A percentile compares a stretch with the other conserved stretches of the same genome.
Evolutionary conservation across 2,797 vertebrate species (phyloP).

Genomic region (Pangasius krempfi): DNA sequence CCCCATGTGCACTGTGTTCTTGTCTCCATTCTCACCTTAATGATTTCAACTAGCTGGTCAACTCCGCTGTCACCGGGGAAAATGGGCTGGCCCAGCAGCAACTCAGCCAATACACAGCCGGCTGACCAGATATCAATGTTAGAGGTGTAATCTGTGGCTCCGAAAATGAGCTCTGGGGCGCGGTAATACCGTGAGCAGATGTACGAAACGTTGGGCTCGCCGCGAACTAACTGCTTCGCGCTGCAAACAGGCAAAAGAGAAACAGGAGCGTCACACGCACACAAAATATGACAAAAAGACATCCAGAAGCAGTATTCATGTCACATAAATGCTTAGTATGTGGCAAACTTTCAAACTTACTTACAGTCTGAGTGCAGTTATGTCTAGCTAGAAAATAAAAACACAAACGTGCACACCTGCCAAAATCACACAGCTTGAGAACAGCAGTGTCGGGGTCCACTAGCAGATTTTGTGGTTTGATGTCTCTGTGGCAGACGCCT

Average conservation of each 20-base stretch:
- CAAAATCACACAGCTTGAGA: conserved; percentile 93
- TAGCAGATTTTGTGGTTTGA: conserved; percentile 94
- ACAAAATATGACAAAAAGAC: no score
- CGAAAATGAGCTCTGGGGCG: conserved; percentile 94
- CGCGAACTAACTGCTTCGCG: conserved; percentile 90
- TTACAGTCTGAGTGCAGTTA: neutral
- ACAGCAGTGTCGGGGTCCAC: conserved; percentile 93
- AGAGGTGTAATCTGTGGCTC: conserved; percentile 93
- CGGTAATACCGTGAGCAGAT: conserved; percentile 97
- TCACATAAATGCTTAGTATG: neutral
- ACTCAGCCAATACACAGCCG: conserved; percentile 90
- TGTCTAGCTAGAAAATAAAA: conserved; percentile 2
- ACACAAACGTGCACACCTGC: conserved; percentile 76
- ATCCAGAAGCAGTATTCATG: no score
- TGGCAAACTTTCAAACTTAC: neutral
- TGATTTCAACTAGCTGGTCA: conserved; percentile 95
- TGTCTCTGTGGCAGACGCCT: conserved; percentile 93
- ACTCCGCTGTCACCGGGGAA: conserved; percentile 94
- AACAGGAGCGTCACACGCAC: neutral
- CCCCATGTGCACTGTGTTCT: neutral
- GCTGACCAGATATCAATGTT: conserved; percentile 98
- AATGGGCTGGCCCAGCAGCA: conserved; percentile 91
- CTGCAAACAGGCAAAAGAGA: conserved; percentile 63
- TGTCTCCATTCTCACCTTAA: conserved; percentile 77
- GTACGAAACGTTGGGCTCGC: conserved; percentile 93